These are phyloP conservation scores for Trisateles emortualis DNA, from an alignment of 2,888 invertebrate genomes.

Conservation along the genomic window DNA sequence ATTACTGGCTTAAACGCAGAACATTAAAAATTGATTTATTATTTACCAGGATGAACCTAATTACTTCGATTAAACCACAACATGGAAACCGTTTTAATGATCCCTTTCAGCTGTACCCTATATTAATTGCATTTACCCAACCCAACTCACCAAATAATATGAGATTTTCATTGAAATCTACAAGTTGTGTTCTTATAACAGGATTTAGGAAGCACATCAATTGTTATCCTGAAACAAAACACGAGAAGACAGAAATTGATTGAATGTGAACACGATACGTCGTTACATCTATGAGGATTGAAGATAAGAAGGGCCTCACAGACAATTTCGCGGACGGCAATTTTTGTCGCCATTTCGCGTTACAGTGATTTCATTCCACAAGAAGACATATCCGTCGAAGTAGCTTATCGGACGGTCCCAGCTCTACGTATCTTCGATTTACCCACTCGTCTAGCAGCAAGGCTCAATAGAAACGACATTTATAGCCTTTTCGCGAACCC, in stretches of 20 bases:
- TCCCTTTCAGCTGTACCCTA: neutral
- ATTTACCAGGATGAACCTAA: slow-evolving; percentile 10
- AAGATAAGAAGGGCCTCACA: slow-evolving; percentile 56
- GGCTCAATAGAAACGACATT: slow-evolving; percentile 44
- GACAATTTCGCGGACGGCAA: slow-evolving; percentile 71
- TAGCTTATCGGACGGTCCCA: slow-evolving; percentile 65
- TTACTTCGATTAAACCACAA: slow-evolving; percentile 20
- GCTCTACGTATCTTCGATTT: slow-evolving; percentile 61
- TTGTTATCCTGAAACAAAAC: slow-evolving; percentile 22
- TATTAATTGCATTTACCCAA: slow-evolving; percentile 1
- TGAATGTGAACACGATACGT: slow-evolving; percentile 53
- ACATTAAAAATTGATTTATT: neutral
- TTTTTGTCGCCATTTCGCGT: slow-evolving; percentile 75
- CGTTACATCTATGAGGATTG: slow-evolving; percentile 58
- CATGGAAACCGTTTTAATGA: slow-evolving; percentile 5
- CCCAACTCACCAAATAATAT: neutral
- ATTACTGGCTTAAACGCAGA: neutral
- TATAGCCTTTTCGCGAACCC: slow-evolving; percentile 50
- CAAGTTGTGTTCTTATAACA: slow-evolving; percentile 1
- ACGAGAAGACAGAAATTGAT: slow-evolving; percentile 34
- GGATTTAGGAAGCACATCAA: slow-evolving; percentile 16
- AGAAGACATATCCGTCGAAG: slow-evolving; percentile 65
- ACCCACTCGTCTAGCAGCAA: slow-evolving; percentile 46
- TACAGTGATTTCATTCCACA: slow-evolving; percentile 69
- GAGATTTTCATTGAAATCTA: neutral